Conservation (phyloP, 2,113 vertebrate genomes). For the Lanius ludovicianus region DNA sequence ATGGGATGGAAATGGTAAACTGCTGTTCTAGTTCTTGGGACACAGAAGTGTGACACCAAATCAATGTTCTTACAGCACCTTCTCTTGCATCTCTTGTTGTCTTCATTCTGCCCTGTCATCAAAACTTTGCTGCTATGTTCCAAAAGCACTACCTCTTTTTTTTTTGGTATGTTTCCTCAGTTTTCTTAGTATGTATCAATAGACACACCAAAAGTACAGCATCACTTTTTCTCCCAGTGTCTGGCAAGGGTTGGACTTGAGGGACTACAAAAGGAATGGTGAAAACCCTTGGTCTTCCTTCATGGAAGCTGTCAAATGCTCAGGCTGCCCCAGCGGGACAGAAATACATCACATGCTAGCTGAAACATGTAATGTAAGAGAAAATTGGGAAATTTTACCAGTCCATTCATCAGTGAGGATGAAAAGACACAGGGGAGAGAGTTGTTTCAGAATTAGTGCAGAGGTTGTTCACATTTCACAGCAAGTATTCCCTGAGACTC, state of each 20-base stretch:
- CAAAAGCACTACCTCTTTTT: background rate
- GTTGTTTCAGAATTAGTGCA: conserved; percentile 1
- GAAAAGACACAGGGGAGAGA: background rate
- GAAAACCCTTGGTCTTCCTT: background rate
- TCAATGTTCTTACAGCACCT: background rate
- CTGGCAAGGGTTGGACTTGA: background rate
- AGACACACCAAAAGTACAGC: background rate
- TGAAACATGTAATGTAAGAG: background rate
- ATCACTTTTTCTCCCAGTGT: background rate
- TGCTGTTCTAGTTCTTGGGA: background rate
- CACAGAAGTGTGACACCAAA: background rate
- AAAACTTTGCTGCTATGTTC: background rate
- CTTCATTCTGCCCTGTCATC: background rate
- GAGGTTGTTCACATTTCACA: background rate
- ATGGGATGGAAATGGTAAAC: background rate
- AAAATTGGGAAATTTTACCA: conserved; percentile 24
- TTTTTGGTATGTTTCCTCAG: background rate
- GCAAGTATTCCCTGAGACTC: background rate
- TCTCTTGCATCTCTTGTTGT: background rate
- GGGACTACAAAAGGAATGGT: background rate
- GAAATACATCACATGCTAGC: conserved; percentile 17
- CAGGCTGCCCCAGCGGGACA: background rate
- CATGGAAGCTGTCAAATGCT: background rate
- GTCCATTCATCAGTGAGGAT: background rate
- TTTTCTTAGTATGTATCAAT: background rate